phyloP scores from a whole-genome alignment of 2,113 vertebrate species.

The Macheiramphus alcinus region DNA sequence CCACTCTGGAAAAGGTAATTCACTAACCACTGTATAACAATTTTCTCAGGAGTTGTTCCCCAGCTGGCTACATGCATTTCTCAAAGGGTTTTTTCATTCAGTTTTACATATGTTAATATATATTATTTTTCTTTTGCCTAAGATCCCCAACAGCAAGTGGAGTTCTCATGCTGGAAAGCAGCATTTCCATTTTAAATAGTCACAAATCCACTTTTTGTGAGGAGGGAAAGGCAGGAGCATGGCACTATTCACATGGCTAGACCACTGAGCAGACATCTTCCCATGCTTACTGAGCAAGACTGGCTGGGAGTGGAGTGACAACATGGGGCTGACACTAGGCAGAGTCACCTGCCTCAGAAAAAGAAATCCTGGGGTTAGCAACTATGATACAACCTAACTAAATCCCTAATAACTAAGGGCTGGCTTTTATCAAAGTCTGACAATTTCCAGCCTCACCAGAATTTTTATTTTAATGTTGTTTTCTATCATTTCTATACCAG shows the following conservation, averaged over 20 bases:
- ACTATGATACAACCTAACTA: background rate
- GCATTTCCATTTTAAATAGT: background rate
- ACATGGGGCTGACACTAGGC: background rate
- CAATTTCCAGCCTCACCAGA: background rate
- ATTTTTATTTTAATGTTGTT: background rate
- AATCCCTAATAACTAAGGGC: rapidly evolving
- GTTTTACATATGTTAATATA: background rate
- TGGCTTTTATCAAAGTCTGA: background rate
- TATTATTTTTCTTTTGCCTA: background rate
- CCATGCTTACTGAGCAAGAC: background rate
- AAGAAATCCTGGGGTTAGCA: background rate
- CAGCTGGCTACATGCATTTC: background rate
- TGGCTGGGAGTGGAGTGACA: background rate
- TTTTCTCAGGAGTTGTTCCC: background rate
- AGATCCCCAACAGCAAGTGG: background rate
- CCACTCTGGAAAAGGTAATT: background rate
- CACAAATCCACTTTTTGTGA: background rate
- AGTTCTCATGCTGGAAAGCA: background rate
- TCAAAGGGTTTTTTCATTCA: background rate
- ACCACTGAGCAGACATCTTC: background rate
- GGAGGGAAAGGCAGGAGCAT: background rate
- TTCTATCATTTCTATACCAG: background rate
- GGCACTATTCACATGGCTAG: background rate
- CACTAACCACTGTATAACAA: background rate
- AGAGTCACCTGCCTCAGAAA: background rate